Evolutionary conservation across 2,797 vertebrate genomes (phyloP), one percentile per base, ranked within the genome.

Genomic region (Pygocentrus nattereri): DNA sequence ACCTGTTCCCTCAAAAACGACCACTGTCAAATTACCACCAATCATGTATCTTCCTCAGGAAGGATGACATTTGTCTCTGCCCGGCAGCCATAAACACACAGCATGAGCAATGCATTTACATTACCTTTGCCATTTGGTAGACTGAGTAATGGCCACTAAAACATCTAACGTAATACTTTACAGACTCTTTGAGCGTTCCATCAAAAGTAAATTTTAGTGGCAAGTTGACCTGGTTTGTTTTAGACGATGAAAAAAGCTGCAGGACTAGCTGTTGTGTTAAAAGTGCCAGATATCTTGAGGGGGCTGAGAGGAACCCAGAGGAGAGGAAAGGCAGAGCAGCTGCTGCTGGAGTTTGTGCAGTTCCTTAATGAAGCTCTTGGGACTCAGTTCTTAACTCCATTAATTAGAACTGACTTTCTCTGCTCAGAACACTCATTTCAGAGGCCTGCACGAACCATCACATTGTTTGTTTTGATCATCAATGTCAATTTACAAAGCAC

Each of bases 391-490:
- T 94, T 94, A 91, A 91, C 94, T 94, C 94, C 87, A 92, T 90
- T 97, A 94, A 94, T 97, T 96, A 96, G 94, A 96, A 95, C 95
- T 94, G 95, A 93, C 96, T 96, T 93, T 95, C 94, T 93, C 92
- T 90, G 82, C 88, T 85, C 84, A 86, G 88, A 91, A 90, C 86
- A 86, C 89, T 88, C 88, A 90, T 91, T 88, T 92, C 91, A 91
- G 90, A 91, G 87, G 81, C 88, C 88, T 61, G 77, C 83, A 88
- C 90, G 21, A 82, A 82, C 90, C 89, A 90, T 92, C 83, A 82
- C 79, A 88, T 87, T 91, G 86, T 86, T 84, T 90, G 87, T 70
- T 84, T 78, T 86, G 80, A 82, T 86, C 82, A 84, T 79, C 74
- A 72, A 70, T 80, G 82, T 86, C 64, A 65, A 65, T 84, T 74